These are phyloP conservation scores for Sebastolobus altivelis DNA, from an alignment of 2,797 vertebrate genomes.

Conservation along the genomic window DNA sequence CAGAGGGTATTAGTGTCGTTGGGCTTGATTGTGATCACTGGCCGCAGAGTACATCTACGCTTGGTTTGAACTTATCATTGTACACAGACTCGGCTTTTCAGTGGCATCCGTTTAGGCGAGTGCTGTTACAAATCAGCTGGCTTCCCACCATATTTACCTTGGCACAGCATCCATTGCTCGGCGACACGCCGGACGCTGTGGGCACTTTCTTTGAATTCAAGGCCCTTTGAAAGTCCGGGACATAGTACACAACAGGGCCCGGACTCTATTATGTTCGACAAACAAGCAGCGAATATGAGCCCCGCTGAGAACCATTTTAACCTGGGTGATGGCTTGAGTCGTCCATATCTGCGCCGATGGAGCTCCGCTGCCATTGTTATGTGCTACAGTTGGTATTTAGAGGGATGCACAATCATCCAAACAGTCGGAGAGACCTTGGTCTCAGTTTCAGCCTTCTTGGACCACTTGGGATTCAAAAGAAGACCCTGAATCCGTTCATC, in stretches of 20 bases:
- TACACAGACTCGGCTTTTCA: conserved; percentile 37
- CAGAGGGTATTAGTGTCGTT: conserved; percentile 55
- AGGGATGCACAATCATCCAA: conserved; percentile 21
- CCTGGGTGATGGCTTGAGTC: not conserved
- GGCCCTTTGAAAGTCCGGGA: conserved; percentile 45
- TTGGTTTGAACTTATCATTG: conserved; percentile 63
- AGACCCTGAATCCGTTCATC: conserved; percentile 12
- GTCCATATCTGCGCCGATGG: not conserved
- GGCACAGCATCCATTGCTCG: conserved; percentile 39
- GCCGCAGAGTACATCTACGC: conserved; percentile 39
- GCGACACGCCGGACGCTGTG: conserved; percentile 27
- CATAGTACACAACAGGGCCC: conserved; percentile 29
- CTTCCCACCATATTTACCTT: conserved; percentile 53
- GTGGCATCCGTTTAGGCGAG: conserved; percentile 61
- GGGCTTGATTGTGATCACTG: conserved; percentile 68
- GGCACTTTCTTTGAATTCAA: conserved; percentile 46
- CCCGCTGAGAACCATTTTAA: conserved; percentile 6
- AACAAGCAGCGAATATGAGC: conserved; percentile 34
- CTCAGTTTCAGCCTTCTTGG: conserved; percentile 2
- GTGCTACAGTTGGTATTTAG: conserved; percentile 12
- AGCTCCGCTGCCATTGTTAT: not conserved
- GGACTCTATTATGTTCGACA: conserved; percentile 37
- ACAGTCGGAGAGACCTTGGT: conserved; percentile 10
- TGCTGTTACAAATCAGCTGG: conserved; percentile 62
- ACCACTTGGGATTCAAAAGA: conserved; percentile 9